Base-by-base conservation (phyloP, 1,140 invertebrate species). In the Drosophila pectinifera region DNA sequence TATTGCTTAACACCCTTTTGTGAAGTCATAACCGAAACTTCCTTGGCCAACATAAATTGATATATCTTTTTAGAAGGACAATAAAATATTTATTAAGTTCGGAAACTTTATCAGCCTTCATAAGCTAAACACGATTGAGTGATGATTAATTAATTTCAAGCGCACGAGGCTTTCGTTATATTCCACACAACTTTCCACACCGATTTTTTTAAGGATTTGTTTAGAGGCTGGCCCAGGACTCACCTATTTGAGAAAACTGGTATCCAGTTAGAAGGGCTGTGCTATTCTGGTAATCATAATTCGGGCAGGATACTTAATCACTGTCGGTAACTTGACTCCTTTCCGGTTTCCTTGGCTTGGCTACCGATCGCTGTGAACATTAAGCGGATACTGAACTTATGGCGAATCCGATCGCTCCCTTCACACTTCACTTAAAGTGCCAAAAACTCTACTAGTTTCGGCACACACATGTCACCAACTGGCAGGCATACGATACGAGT, bases 391-490 rank as follows among this genome's bases (percentile, higher is more conserved):
- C 83, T 86, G 79, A 88, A 69, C 63, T 58, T 56, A 73, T 45
- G 63, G 26, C 22, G 18, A 42, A 38, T 61, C 51, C 42, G 59
- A 43, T 65, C 63, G 51, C 64, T 88, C 70, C 73, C 72, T 86
- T 88, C 75, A 88, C 83, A 86, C 83, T 73, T 86, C 83, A 88
- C 59, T 41, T 68, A 57, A 72, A 65, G 75, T 88, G 75, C 83
- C 83, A 88, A 86, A 79, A 81, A 82, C 69, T 82, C 83, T 82
- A 83, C 63, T 86, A 86, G 83, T 86, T 86, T 88, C 72, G 48
- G 67, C 82, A 74, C 78, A 76, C 65, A 43, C 59, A 55, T 75
- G 64, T 82, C 75, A 48, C 70, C 83, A 88, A 64, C 83, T 86
- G 82, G 74, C 69, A 48, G 38, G 61, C 46, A 42, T 68, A 75